A percentile compares a stretch with the other conserved stretches of the same genome.
Conservation (phyloP, 1,140 invertebrate genomes). For the Leptestheria dahalacensis region DNA sequence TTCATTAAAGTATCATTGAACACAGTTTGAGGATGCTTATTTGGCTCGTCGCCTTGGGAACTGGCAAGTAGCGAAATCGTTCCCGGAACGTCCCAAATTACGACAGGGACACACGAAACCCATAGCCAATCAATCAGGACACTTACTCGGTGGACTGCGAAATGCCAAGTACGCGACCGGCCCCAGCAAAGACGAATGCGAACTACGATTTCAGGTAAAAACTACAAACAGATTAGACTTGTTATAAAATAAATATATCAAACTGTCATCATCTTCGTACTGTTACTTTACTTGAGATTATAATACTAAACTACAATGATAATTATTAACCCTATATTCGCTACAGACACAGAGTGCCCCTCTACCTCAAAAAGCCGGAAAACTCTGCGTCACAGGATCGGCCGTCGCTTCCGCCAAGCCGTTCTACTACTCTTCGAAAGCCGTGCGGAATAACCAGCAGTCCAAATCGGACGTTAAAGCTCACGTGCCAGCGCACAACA, state of each 20-base stretch:
- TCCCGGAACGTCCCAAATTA: neutral
- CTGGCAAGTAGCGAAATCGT: constrained; percentile 10
- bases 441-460: neutral
- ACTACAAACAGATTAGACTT: too few relatives aligned
- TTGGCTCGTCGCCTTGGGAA: constrained; percentile 10
- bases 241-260: too few relatives aligned
- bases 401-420: constrained; percentile 6
- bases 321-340: neutral
- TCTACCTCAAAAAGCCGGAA: neutral
- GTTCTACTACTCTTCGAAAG: neutral
- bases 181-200: neutral
- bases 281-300: neutral
- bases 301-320: neutral
- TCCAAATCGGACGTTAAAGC: neutral
- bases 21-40: constrained; percentile 14
- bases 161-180: neutral
- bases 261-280: too few relatives aligned
- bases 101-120: constrained; percentile 1
- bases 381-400: constrained; percentile 5
- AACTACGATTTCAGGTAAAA: constrained; percentile 10
- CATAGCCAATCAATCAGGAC: constrained; percentile 2
- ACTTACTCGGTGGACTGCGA: neutral
- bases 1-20: neutral
- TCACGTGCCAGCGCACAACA: neutral
- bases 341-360: constrained; percentile 7